A percentile compares a stretch with the other conserved stretches of the same genome.
Conservation (phyloP, 2,113 vertebrate species). For the Ochotona curzoniae region DNA sequence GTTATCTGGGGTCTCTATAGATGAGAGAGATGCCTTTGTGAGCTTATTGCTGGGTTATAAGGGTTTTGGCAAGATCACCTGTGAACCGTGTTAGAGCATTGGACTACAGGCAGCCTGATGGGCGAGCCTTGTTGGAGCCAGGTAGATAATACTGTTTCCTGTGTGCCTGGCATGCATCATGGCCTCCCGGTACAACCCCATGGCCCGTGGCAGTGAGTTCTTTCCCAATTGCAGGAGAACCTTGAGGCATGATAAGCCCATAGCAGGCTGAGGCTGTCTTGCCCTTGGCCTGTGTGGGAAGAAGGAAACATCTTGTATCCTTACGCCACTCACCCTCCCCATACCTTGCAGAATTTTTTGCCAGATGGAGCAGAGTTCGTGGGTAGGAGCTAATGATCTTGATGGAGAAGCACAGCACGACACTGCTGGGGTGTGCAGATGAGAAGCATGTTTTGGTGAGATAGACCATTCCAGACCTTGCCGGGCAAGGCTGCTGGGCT, state of each 20-base stretch:
- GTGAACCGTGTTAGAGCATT: not conserved
- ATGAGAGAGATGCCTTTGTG: not conserved
- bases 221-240: not conserved
- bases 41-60: not conserved
- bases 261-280: not conserved
- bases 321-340: too few relatives aligned
- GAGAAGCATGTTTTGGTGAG: not conserved
- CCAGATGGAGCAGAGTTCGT: not conserved
- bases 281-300: not conserved
- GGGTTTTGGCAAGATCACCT: not conserved
- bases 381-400: not conserved
- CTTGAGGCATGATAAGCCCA: not conserved
- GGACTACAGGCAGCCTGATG: not conserved
- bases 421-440: not conserved
- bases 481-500: not conserved
- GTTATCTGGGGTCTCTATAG: not conserved
- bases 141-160: not conserved
- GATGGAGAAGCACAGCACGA: not conserved
- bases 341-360: not conserved
- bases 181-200: not conserved
- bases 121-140: not conserved
- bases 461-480: not conserved
- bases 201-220: not conserved
- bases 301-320: not conserved
- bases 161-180: accelerated